These are phyloP conservation scores for Serrognathus titanus DNA, from an alignment of 2,888 invertebrate genomes.

Conservation along the genomic window DNA sequence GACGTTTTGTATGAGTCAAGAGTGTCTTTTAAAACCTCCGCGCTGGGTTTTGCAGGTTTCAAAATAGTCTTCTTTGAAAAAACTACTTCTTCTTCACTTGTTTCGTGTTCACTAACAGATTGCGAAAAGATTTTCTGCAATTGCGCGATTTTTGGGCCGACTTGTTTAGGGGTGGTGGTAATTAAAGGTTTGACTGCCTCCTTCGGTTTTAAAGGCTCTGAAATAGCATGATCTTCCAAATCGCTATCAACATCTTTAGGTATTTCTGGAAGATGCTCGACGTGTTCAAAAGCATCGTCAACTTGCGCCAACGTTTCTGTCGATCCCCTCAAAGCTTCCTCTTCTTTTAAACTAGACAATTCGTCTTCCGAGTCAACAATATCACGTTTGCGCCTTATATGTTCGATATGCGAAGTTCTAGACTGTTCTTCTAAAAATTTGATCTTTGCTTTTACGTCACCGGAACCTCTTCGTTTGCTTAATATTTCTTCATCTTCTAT, in stretches of 20 bases:
- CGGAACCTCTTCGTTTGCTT: conserved; percentile 45
- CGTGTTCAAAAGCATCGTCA: conserved; percentile 34
- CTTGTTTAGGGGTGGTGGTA: conserved; percentile 31
- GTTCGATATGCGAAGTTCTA: conserved; percentile 41
- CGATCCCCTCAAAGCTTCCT: conserved; percentile 42
- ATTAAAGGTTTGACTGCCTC: conserved; percentile 17
- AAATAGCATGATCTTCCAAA: conserved; percentile 22
- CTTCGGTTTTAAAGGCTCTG: conserved; percentile 25
- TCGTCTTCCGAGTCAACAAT: conserved; percentile 47
- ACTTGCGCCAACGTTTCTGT: conserved; percentile 46
- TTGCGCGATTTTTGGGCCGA: conserved; percentile 51
- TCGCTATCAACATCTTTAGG: conserved; percentile 24
- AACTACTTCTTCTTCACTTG: conserved; percentile 32
- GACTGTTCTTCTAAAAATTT: conserved; percentile 54
- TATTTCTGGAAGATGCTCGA: conserved; percentile 20
- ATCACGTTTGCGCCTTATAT: conserved; percentile 38
- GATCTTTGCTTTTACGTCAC: conserved; percentile 57
- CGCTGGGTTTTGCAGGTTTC: conserved; percentile 10
- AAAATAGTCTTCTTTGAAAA: conserved; percentile 13
- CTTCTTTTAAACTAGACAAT: conserved; percentile 47
- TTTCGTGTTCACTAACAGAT: conserved; percentile 35
- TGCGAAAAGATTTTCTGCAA: conserved; percentile 50
- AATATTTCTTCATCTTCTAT: conserved; percentile 45
- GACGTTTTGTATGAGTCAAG: conserved; percentile 2
- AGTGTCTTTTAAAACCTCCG: conserved; percentile 7